These are phyloP conservation scores for Nicator chloris DNA, from an alignment of 2,113 vertebrate genomes.

Conservation along the genomic window DNA sequence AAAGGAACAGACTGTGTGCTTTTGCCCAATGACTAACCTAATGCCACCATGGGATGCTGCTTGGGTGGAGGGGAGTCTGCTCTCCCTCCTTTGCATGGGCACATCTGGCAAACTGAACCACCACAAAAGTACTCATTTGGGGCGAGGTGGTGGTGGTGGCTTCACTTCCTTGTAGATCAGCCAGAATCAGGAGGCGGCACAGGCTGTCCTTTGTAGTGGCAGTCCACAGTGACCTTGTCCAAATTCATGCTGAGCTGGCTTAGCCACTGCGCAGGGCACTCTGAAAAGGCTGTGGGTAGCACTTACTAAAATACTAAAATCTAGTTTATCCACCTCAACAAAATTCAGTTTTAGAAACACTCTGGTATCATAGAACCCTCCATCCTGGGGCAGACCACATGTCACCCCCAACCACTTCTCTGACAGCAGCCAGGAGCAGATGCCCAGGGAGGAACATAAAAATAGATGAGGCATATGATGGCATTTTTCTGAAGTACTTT, in stretches of 20 bases:
- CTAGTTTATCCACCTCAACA: not conserved
- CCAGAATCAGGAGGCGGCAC: not conserved
- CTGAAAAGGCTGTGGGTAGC: not conserved
- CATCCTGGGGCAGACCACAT: not conserved
- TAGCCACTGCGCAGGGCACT: accelerated
- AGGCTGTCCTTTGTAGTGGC: not conserved
- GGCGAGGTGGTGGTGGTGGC: not conserved
- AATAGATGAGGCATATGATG: not conserved
- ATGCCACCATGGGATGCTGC: not conserved
- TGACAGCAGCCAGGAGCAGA: not conserved
- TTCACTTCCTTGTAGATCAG: not conserved
- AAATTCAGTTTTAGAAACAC: not conserved
- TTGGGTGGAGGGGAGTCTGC: not conserved
- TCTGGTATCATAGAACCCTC: not conserved
- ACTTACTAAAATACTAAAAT: not conserved
- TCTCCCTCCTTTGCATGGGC: not conserved
- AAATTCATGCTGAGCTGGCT: not conserved
- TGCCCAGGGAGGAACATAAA: not conserved
- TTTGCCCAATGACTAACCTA: not conserved
- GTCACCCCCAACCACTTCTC: not conserved
- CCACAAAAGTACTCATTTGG: not conserved
- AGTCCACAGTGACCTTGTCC: not conserved
- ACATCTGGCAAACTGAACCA: not conserved
- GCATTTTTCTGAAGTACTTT: not conserved
- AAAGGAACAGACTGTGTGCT: not conserved